Conservation (phyloP, 2,888 invertebrate species). For the Lamellibrachia columna region DNA sequence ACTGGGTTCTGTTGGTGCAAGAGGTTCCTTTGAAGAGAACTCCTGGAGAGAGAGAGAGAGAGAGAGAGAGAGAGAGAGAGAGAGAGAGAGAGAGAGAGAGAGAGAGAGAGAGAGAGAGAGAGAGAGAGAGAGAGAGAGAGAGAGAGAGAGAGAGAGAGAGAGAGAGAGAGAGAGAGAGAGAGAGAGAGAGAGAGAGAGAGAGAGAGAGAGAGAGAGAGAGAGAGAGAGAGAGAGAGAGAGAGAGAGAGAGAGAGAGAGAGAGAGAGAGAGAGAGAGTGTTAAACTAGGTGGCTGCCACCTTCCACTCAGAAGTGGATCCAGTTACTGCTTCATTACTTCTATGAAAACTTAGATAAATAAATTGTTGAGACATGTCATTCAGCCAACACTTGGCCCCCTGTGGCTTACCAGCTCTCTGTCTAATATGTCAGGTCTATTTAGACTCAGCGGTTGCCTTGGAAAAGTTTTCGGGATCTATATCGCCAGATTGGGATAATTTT, state of each 20-base stretch:
- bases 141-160: no score
- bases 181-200: background rate
- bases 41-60: background rate
- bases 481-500: background rate
- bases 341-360: slow-evolving; percentile 1
- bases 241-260: no score
- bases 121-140: no score
- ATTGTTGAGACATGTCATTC: background rate
- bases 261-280: no score
- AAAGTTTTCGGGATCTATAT: background rate
- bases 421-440: background rate
- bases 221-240: no score
- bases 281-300: background rate
- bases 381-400: background rate
- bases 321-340: background rate
- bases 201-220: no score
- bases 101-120: no score
- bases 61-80: no score
- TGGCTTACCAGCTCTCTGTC: background rate
- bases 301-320: background rate
- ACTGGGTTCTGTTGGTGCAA: background rate
- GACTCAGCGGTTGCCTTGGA: background rate
- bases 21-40: background rate
- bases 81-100: no score
- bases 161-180: no score